Evolutionary conservation across 2,797 vertebrate genomes (phyloP).

Genomic region (Lemur catta): DNA sequence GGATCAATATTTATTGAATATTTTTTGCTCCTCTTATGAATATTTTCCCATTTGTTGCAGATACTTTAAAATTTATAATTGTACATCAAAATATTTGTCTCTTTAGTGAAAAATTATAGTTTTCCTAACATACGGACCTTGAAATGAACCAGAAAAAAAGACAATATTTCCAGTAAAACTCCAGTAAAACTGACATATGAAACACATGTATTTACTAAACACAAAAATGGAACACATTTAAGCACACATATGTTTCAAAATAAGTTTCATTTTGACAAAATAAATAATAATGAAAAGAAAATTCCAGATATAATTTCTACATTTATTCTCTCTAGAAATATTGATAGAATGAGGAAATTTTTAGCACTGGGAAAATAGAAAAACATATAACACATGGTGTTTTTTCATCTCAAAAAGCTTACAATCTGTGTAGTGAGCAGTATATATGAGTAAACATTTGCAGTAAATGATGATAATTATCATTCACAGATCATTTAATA

Average conservation of each 20-base stretch:
- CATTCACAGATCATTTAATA: neutral
- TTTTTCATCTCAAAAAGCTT: neutral
- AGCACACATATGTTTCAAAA: neutral
- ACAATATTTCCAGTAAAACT: neutral
- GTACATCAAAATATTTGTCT: neutral
- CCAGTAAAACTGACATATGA: neutral
- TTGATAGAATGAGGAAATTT: neutral
- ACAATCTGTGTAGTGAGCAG: neutral
- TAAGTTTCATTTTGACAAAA: conserved; percentile 14
- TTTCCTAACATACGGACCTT: neutral
- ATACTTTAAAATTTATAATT: neutral
- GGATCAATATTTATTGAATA: neutral
- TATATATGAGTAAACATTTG: neutral
- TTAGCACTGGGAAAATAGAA: neutral
- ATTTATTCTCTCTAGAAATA: neutral
- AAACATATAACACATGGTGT: neutral
- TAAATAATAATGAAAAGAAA: neutral
- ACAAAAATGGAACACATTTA: neutral
- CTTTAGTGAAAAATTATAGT: neutral
- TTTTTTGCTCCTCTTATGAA: neutral
- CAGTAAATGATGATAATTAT: neutral
- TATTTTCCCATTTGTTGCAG: neutral
- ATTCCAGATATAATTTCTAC: neutral
- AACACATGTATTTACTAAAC: conserved; percentile 5
- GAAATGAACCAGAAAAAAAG: neutral